Conservation (phyloP, 2,113 vertebrate genomes). For the Percina caprodes region DNA sequence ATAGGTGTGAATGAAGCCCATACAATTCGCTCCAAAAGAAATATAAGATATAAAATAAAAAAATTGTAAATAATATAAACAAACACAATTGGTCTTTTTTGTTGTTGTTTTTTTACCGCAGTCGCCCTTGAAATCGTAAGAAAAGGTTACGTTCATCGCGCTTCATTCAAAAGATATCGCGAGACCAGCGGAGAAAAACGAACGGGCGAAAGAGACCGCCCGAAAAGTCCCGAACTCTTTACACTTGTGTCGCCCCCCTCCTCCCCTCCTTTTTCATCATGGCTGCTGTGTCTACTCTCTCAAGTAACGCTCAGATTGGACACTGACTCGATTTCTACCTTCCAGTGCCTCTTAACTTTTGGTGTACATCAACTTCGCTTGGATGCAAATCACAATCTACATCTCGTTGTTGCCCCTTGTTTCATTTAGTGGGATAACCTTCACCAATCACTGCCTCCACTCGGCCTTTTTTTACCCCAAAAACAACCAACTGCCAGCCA, state of each 20-base stretch:
- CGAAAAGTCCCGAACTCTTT: slow-evolving; percentile 78
- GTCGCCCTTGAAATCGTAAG: slow-evolving; percentile 28
- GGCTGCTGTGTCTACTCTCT: slow-evolving; percentile 83
- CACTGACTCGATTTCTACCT: slow-evolving; percentile 76
- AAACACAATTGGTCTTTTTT: too few relatives aligned
- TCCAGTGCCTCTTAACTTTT: slow-evolving; percentile 68
- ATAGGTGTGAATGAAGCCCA: neutral
- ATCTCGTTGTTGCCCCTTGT: slow-evolving; percentile 52
- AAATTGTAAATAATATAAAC: too few relatives aligned
- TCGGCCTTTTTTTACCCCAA: slow-evolving; percentile 68
- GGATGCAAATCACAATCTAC: slow-evolving; percentile 59
- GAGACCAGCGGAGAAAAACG: slow-evolving; percentile 74
- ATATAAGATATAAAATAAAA: too few relatives aligned
- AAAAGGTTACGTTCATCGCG: neutral
- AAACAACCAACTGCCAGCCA: slow-evolving; percentile 81
- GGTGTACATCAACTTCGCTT: slow-evolving; percentile 56
- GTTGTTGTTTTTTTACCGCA: too few relatives aligned
- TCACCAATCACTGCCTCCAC: slow-evolving; percentile 71
- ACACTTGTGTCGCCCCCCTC: slow-evolving; percentile 52
- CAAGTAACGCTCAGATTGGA: slow-evolving; percentile 82
- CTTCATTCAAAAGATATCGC: slow-evolving; percentile 55
- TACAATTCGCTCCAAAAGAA: neutral
- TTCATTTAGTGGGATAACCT: slow-evolving; percentile 77
- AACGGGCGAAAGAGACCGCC: slow-evolving; percentile 47
- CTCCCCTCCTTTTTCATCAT: slow-evolving; percentile 81